phyloP scores from a whole-genome alignment of 2,113 vertebrate genomes.

The Hiodon alosoides region DNA sequence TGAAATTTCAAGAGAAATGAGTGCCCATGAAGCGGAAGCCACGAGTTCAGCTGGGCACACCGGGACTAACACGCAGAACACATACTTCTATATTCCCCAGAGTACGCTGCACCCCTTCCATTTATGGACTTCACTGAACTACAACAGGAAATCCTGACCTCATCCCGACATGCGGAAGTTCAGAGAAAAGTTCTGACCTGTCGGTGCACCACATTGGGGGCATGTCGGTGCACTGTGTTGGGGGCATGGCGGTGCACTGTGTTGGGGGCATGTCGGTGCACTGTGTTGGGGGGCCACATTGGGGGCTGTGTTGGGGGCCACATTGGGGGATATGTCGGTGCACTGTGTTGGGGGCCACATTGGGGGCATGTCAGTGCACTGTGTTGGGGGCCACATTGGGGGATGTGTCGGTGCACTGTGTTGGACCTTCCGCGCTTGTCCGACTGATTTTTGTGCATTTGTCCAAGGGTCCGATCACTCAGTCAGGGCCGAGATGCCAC shows the following conservation, averaged over 20 bases:
- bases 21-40: not conserved
- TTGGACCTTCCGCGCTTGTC: too few relatives aligned
- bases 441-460: conserved; percentile 41
- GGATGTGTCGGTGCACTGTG: not conserved
- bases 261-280: too few relatives aligned
- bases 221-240: too few relatives aligned
- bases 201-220: too few relatives aligned
- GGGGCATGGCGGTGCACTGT: too few relatives aligned
- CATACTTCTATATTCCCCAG: conserved; percentile 56
- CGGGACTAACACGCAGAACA: conserved; percentile 5
- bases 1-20: not conserved
- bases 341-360: too few relatives aligned
- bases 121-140: conserved; percentile 38
- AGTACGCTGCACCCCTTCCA: conserved; percentile 43
- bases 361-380: too few relatives aligned
- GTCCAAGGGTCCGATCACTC: conserved; percentile 22
- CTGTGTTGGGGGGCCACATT: too few relatives aligned
- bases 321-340: too few relatives aligned
- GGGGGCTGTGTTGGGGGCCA: too few relatives aligned
- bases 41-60: not conserved
- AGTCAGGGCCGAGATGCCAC: conserved; percentile 61
- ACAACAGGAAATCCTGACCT: conserved; percentile 38
- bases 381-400: too few relatives aligned
- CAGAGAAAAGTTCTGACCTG: not conserved
- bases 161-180: conserved; percentile 27